Evolutionary conservation across 2,113 vertebrate genomes (phyloP), one percentile per base, ranked within the genome.

Genomic region (Thinocorus orbignyianus): DNA sequence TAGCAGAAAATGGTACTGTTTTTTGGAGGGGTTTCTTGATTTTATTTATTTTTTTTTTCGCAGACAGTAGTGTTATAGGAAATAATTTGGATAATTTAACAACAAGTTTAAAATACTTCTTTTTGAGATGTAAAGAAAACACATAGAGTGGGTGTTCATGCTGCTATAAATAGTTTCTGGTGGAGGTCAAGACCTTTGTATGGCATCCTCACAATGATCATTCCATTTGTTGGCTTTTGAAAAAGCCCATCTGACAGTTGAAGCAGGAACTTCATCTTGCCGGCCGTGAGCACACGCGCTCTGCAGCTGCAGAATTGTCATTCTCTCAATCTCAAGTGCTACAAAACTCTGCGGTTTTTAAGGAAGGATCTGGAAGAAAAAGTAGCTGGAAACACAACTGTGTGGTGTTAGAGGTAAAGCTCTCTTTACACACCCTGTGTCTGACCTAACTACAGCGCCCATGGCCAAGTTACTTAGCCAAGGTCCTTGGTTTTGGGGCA

Each of bases 171-270:
- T 76, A 31, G 15, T 65, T 86, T 86, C 54, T 88, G 37, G 13
- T 15, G 18, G 74, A 88, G 71, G 35, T 83, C 76, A 26, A 15
- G 71, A 65, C 46, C 19, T 92, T 71, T 57, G 10, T 58, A 7
- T 77, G 71, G 22, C 33, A 17, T 82, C 54, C 54, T 86, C 1
- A 13, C 46, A 69, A 39, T 49, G 14, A 5, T 81, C 7, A 31
- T 87, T 89, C 46, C 11, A 74, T 78, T 94, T 74, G 64, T 30
- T 81, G 55, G 37, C 72, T 88, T 88, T 65, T 89, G 55, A 55
- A 77, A 95, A 81, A 84, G 37, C 25, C 66, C 37, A 83, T 46
- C 17, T 81, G 72, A 66, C 44, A 62, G 65, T 80, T 88, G 46
- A 77, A 88, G 41, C 41, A 66, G 49, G 37, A 70, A 54, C 46